Evolutionary conservation across 1,140 invertebrate species (phyloP), one percentile per base, ranked within the genome.

Genomic region (Drosophila simulans): DNA sequence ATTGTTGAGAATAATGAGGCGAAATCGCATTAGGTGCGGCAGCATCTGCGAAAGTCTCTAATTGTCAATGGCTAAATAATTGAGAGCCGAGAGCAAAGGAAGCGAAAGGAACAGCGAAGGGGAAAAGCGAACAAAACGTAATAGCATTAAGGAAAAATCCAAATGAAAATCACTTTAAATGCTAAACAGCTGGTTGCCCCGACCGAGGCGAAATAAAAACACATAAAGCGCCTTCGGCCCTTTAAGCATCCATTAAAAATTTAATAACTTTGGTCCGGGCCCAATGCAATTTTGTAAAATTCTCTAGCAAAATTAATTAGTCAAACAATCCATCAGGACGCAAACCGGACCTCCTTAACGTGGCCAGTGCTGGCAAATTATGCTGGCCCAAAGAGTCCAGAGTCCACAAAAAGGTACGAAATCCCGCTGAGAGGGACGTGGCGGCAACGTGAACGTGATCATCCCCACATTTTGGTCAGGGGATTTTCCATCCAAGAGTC

Each of bases 41-140:
- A 77, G 57, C 76, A 55, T 53, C 54, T 64, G 42, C 62, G 22
- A 72, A 84, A 71, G 68, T 71, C 68, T 71, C 76, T 83, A 83
- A 84, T 83, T 83, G 82, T 80, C 80, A 80, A 83, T 76, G 70
- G 80, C 70, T 58, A 84, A 84, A 79, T 84, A 84, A 83, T 79
- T 83, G 64, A 84, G 66, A 71, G 73, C 59, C 22, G 31, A 37
- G 22, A 59, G 54, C 15, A 13, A 37, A 20, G 25, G 34, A 69
- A 15, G 40, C 48, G 58, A 48, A 66, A 1, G 37, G 12, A 42
- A 31, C 1, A 31, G 27, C 27, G 27, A 31, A 31, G 27, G 64
- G 27, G 31, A 60, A 64, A 27, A 11, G 11, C 22, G 46, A 17
- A 43, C 35, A 51, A 53, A 64, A 57, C 17, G 27, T 85, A 85